phyloP scores from a whole-genome alignment of 30 jellyfish, hydroid and myxozoan species.

The Aurelia coerulea region DNA sequence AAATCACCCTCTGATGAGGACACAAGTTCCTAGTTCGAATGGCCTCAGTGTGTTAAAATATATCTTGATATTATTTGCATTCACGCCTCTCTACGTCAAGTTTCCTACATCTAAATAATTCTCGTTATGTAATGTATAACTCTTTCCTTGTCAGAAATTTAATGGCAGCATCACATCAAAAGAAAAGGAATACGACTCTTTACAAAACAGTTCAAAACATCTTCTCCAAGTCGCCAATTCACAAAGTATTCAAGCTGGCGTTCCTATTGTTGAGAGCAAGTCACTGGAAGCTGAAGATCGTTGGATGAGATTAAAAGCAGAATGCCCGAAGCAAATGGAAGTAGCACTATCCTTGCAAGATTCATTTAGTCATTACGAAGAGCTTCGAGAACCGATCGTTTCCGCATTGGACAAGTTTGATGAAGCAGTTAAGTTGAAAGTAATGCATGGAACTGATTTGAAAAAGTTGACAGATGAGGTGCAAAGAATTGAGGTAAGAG shows the following conservation, averaged over 20 bases:
- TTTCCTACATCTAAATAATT: no score
- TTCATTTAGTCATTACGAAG: constrained; percentile 22
- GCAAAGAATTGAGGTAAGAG: constrained; percentile 57
- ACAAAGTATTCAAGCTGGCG: constrained; percentile 63
- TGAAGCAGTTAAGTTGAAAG: constrained; percentile 44
- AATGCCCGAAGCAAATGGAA: constrained; percentile 8
- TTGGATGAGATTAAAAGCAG: constrained; percentile 49
- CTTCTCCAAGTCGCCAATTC: constrained; percentile 52
- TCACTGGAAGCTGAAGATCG: constrained; percentile 32
- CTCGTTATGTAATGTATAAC: no score
- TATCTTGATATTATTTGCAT: no score
- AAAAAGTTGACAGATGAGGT: constrained; percentile 68
- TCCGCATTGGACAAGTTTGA: constrained; percentile 31
- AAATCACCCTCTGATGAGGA: no score
- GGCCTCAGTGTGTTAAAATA: no score
- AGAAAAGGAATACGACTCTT: constrained; percentile 22
- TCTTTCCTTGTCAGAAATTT: constrained; percentile 32
- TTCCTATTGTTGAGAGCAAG: constrained; percentile 36
- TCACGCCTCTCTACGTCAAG: no score
- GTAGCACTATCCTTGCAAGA: constrained; percentile 3
- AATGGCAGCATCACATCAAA: constrained; percentile 39
- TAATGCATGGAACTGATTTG: constrained; percentile 72
- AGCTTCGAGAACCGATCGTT: constrained; percentile 23
- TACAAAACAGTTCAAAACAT: constrained; percentile 5
- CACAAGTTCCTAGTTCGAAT: no score